Conservation (phyloP, 2,797 vertebrate genomes). For the Melanogrammus aeglefinus region DNA sequence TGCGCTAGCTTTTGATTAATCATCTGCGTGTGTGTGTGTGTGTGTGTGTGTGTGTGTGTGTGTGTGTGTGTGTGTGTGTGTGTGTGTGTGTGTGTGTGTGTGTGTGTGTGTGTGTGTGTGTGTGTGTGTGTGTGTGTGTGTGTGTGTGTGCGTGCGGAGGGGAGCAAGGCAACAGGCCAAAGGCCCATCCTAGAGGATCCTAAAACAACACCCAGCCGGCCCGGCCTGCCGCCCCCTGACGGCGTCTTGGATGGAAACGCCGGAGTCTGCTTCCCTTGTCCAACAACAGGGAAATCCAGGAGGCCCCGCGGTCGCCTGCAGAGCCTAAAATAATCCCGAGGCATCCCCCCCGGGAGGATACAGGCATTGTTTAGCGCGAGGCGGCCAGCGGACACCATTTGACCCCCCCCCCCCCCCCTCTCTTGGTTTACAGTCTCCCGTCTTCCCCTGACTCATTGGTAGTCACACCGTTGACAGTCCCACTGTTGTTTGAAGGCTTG, state of each 20-base stretch:
- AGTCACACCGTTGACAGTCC: too few relatives aligned
- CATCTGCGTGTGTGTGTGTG: too few relatives aligned
- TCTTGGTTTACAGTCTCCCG: neutral
- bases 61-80: too few relatives aligned
- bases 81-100: neutral
- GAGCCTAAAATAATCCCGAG: neutral
- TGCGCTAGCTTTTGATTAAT: neutral
- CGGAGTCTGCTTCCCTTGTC: neutral
- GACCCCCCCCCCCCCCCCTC: neutral
- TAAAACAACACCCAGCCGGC: neutral
- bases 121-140: too few relatives aligned
- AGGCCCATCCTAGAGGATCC: neutral
- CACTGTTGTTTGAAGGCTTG: slow-evolving; percentile 42
- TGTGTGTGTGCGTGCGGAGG: too few relatives aligned
- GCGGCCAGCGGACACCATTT: neutral
- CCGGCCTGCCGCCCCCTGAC: neutral
- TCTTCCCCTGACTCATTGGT: neutral
- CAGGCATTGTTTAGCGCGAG: neutral
- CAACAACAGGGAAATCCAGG: neutral
- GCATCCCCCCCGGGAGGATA: neutral
- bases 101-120: neutral
- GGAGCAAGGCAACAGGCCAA: neutral
- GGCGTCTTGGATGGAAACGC: neutral
- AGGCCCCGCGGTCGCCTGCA: neutral
- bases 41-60: too few relatives aligned